Evolutionary conservation across 2,888 invertebrate genomes (phyloP).

Genomic region (Aporophyla lueneburgensis): DNA sequence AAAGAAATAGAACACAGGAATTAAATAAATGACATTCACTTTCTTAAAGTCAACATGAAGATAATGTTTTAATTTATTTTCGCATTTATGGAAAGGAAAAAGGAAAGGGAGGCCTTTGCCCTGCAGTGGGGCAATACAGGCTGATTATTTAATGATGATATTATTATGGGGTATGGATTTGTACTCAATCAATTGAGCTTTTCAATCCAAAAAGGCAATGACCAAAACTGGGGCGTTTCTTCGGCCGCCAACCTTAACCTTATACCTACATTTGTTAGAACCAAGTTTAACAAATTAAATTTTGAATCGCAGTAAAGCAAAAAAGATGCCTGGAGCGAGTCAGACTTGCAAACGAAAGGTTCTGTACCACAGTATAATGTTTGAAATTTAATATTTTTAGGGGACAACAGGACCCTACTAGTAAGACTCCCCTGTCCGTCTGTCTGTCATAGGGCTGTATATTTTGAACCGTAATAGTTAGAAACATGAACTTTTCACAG

Average conservation of each 20-base stretch:
- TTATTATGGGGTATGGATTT: not conserved
- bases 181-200: not conserved
- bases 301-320: not conserved
- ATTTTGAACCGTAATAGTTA: too few species aligned
- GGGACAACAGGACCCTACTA: too few species aligned
- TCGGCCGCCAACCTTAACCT: too few species aligned
- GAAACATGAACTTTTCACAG: too few species aligned
- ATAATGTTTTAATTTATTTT: not conserved
- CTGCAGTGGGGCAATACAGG: too few species aligned
- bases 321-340: not conserved
- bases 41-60: not conserved
- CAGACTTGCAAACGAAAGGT: not conserved
- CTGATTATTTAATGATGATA: too few species aligned
- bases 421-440: too few species aligned
- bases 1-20: slow-evolving; percentile 47
- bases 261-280: too few species aligned
- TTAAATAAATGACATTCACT: slow-evolving; percentile 1
- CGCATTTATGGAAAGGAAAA: not conserved
- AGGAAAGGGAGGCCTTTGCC: too few species aligned
- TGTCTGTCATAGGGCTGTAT: too few species aligned
- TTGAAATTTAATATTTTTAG: not conserved
- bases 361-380: not conserved
- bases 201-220: not conserved
- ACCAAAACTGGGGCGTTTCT: not conserved
- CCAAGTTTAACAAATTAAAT: not conserved